Evolutionary conservation across 2,797 vertebrate genomes (phyloP), one percentile per base, ranked within the genome.

Genomic region (Anas bernieri): DNA sequence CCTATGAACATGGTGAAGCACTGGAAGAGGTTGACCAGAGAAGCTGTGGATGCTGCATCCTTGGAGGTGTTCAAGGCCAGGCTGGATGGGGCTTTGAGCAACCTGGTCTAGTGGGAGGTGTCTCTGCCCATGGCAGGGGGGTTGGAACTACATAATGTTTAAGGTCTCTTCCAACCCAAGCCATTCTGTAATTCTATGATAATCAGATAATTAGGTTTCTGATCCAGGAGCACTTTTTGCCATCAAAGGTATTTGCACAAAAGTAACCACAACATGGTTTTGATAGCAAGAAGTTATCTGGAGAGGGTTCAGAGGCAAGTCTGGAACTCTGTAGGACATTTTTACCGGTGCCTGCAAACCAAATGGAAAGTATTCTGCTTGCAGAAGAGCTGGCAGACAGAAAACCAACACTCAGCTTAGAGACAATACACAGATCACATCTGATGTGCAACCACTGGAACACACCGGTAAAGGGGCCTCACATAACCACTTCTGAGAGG

Each of bases 341-440:
- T 77, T 74, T 64, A 64, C 33, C 63, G 76, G 50, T 26, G 46
- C 2, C 59, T 62, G 41, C 1, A 0, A 58, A 28, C 56, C 80
- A 83, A 88, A 83, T 83, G 80, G 73, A 78, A 93, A 93, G 88
- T 55, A 81, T 3, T 85, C 78, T 88, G 17, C 69, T 78, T 72
- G 62, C 68, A 92, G 68, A n/a, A 21, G 74, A 83, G 74, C 79
- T 86, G 55, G 43, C 56, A 80, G 39, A 61, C 68, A 72, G 72
- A 68, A 93, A 83, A 48, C 22, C 31, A 85, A 69, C 67, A 4
- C 20, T 33, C 33, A 45, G 0, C 22, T n/a, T 17, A 7, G 31
- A 61, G 58, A 55, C 23, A 39, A 86, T 46, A 52, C 25, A n/a
- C 5, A 28, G 54, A 63, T 21, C 0, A 0, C 4, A 56, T 55